Base-by-base conservation (phyloP, 2,888 invertebrate genomes). In the Cheilosia pagana region DNA sequence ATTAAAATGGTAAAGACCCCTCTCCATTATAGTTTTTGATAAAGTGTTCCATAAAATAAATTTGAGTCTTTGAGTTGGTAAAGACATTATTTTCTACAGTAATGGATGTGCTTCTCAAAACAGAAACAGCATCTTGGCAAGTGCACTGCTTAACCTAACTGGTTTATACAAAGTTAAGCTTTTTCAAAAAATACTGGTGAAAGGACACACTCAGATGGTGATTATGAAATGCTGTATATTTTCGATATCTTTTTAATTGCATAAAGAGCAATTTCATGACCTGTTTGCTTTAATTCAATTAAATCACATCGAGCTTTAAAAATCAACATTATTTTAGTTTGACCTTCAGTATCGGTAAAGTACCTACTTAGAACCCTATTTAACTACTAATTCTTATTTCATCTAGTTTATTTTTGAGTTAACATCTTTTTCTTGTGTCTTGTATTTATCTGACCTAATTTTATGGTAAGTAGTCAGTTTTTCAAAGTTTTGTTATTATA, bases 21-120 rank as follows among this genome's bases (percentile, higher is more conserved):
- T 28, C 25, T 70, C 68, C 31, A 31, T 70, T 16, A 60, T 50
- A 28, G 41, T 60, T 35, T 71, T 71, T 60, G 62, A 53, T 21
- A 28, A 71, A 50, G 70, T 71, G 8, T 71, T 71, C 14, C 10
- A 71, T 19, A 60, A 71, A 41, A 71, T 71, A 52, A 70, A 45
- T 35, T 35, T 59, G 14, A 25, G 39, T 16, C 39, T 71, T 16
- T 71, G n/a, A 19, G 50, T 35, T 31, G 60, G 43, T 35, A 62
- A 50, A 16, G 55, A 48, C 12, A 57, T 77, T 45, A 70, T 70
- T 25, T 60, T 77, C 16, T 70, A 62, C 50, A 77, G 70, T 45
- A 62, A n/a, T n/a, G n/a, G n/a, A n/a, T n/a, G n/a, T n/a, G n/a
- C n/a, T n/a, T n/a, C n/a, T n/a, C 60, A 68, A 52, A 68, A 77